These are phyloP conservation scores for Maconellicoccus hirsutus DNA, from an alignment of 1,140 invertebrate genomes.

Conservation along the genomic window DNA sequence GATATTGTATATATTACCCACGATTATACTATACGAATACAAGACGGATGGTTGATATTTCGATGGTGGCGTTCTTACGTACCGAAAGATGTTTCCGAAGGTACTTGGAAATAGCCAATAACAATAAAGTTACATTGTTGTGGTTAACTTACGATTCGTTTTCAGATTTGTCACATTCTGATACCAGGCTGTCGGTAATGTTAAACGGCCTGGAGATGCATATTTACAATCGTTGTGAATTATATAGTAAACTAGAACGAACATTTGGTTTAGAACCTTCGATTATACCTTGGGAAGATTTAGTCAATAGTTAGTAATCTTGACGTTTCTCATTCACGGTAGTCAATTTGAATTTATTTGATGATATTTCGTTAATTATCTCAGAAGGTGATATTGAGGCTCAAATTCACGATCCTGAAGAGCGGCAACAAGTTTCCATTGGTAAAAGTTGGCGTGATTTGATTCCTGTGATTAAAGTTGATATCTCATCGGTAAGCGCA, in stretches of 20 bases:
- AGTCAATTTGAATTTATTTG: background rate
- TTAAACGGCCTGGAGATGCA: slow-evolving; percentile 94
- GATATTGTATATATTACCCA: slow-evolving; percentile 90
- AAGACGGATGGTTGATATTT: slow-evolving; percentile 96
- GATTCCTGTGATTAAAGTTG: slow-evolving; percentile 92
- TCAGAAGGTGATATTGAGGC: slow-evolving; percentile 24
- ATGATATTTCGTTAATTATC: background rate
- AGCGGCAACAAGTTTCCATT: slow-evolving; percentile 30
- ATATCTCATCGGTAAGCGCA: slow-evolving; percentile 63
- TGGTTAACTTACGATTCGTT: slow-evolving; percentile 23
- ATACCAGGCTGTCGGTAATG: slow-evolving; percentile 84
- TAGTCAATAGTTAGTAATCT: slow-evolving; percentile 23
- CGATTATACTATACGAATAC: slow-evolving; percentile 84
- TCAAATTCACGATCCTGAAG: slow-evolving; percentile 23
- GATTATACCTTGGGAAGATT: slow-evolving; percentile 48
- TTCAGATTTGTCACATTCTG: slow-evolving; percentile 87
- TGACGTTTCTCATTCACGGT: background rate
- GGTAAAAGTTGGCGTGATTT: slow-evolving; percentile 87
- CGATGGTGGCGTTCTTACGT: slow-evolving; percentile 93
- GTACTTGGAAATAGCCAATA: too few relatives aligned
- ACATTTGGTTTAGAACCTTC: slow-evolving; percentile 71
- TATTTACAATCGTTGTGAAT: slow-evolving; percentile 82
- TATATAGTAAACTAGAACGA: slow-evolving; percentile 81
- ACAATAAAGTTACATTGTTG: too few relatives aligned
- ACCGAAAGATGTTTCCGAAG: slow-evolving; percentile 87